Evolutionary conservation across 2,888 invertebrate species (phyloP), one percentile per base, ranked within the genome.

Genomic region (Synanthedon formicaeformis): DNA sequence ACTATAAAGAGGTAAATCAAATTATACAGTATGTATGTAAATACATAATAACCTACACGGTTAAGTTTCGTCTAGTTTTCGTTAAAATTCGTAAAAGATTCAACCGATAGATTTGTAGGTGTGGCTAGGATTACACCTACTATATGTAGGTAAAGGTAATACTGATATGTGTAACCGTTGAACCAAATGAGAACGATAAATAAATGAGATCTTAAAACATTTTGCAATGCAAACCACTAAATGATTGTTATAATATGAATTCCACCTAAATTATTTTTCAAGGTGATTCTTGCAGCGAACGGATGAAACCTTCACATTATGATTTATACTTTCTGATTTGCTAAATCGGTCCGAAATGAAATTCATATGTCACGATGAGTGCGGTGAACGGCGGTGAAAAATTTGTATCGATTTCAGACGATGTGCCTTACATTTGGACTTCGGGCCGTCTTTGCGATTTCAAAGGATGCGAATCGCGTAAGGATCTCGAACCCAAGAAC

Each of bases 401-500:
- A 49, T 3, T 49, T 49, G 23, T 49, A 8, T 16, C 49, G 13
- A 50, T 81, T 76, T 40, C 78, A 93, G 93, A 95, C 64, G 94
- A 96, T 75, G 93, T 95, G 50, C 95, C 96, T 3, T 96, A 96
- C 88, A 96, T 96, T 71, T 96, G 96, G 96, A 96, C 96, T 12
- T 94, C 95, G 4, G 96, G 96, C 52, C 93, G 96, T 64, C 91
- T 96, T 55, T 96, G 96, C 73, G 96, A 96, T 89, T 96, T 96
- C 90, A 95, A 95, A 75, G 96, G 96, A 56, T 96, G 96, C 79
- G 95, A 96, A 76, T 92, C 92, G 62, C 92, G 96, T 60, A 90
- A 90, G 56, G 96, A 96, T 73, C 89, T 96, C 60, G 95, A 96
- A 76, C 96, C 96, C 58, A 96, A 96, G 82, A 91, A 90, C 69